A percentile compares a stretch with the other conserved stretches of the same genome.
Evolutionary conservation across 2,888 invertebrate genomes (phyloP).

Genomic region (Polydrusus pterygomalis): DNA sequence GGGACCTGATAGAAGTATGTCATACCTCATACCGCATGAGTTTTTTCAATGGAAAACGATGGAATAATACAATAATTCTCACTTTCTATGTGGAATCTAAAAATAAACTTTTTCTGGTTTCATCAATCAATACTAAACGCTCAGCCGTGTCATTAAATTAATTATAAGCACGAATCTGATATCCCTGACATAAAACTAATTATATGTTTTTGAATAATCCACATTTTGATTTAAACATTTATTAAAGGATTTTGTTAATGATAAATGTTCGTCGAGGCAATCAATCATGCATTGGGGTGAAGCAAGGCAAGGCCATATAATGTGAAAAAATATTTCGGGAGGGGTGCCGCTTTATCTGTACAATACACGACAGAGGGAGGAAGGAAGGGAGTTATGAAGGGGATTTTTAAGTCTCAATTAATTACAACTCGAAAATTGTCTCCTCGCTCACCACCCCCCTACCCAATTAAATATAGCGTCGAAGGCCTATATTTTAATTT

Average conservation of each 20-base stretch:
- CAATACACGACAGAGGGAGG: too few relatives aligned
- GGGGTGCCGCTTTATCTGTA: too few relatives aligned
- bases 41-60: too few relatives aligned
- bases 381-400: too few relatives aligned
- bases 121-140: not conserved
- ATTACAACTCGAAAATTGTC: too few relatives aligned
- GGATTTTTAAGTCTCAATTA: too few relatives aligned
- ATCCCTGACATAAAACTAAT: not conserved
- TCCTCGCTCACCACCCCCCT: too few relatives aligned
- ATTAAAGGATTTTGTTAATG: not conserved
- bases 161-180: conserved; percentile 11
- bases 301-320: not conserved
- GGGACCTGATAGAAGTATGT: too few relatives aligned
- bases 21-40: too few relatives aligned
- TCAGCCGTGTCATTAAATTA: not conserved
- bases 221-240: not conserved
- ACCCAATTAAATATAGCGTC: too few relatives aligned
- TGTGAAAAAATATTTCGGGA: not conserved
- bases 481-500: too few relatives aligned
- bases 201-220: not conserved
- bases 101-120: not conserved
- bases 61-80: not conserved
- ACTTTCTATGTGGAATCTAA: not conserved
- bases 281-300: not conserved
- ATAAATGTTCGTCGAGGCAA: not conserved